Percentiles rank a stretch among this genome's conserved stretches.
These are phyloP conservation scores for Platyrinchus mystaceus DNA, from an alignment of 2,797 vertebrate species.

Conservation along the genomic window DNA sequence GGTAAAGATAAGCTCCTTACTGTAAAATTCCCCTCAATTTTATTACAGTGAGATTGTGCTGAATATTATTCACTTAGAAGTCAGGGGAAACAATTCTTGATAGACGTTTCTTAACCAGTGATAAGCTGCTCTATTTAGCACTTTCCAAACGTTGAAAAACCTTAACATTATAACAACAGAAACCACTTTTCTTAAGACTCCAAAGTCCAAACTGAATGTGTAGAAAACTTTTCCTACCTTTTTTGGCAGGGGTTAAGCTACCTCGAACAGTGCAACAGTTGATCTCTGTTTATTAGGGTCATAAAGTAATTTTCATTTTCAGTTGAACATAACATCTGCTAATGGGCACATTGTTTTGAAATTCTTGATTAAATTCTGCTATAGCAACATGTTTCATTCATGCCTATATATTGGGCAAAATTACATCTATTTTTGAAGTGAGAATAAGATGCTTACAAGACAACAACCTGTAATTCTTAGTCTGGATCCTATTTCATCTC, in stretches of 20 bases:
- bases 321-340: conserved; percentile 22
- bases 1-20: conserved; percentile 33
- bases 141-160: not conserved
- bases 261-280: not conserved
- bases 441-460: not conserved
- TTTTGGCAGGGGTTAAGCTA: not conserved
- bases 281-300: not conserved
- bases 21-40: conserved; percentile 23
- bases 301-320: conserved; percentile 58
- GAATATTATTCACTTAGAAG: conserved; percentile 19
- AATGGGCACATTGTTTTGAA: conserved; percentile 26
- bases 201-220: not conserved
- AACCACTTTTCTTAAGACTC: not conserved
- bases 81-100: not conserved
- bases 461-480: not conserved
- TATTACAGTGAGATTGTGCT: not conserved
- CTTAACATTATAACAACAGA: not conserved
- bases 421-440: not conserved
- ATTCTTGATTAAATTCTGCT: conserved; percentile 24
- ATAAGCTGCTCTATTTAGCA: not conserved
- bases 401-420: not conserved
- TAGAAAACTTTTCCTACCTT: not conserved
- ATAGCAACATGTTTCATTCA: not conserved
- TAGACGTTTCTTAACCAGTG: conserved; percentile 24
- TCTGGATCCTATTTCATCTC: not conserved